A percentile compares a stretch with the other conserved stretches of the same genome.
phyloP scores from a whole-genome alignment of 2,113 vertebrate genomes.

The Australoheros scitulus region DNA sequence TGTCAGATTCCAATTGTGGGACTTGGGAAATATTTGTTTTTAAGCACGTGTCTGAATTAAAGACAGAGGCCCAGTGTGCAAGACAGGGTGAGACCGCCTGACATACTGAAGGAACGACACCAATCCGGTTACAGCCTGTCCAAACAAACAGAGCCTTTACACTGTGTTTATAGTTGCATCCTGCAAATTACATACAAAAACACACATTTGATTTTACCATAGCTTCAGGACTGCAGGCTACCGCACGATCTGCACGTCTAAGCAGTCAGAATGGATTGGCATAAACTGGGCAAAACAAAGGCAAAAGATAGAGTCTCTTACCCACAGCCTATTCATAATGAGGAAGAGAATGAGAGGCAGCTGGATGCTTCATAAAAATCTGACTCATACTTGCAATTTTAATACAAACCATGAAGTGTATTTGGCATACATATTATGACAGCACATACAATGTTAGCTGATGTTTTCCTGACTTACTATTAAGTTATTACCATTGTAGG shows the following conservation, averaged over 20 bases:
- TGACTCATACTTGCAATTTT: not conserved
- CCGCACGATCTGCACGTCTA: conserved; percentile 27
- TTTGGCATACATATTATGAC: not conserved
- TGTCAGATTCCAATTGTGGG: not conserved
- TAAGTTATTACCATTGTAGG: not conserved
- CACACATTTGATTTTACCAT: not conserved
- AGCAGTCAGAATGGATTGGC: not conserved
- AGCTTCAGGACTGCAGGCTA: conserved; percentile 4
- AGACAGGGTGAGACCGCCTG: not conserved
- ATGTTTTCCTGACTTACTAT: not conserved
- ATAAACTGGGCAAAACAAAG: not conserved
- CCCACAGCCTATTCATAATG: not conserved
- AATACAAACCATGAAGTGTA: not conserved
- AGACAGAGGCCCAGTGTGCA: not conserved
- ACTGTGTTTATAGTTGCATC: not conserved
- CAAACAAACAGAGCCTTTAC: conserved; percentile 3
- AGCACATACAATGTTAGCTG: not conserved
- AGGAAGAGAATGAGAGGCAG: not conserved
- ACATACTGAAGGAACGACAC: conserved; percentile 9
- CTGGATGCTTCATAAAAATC: not conserved
- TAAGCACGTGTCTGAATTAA: conserved; percentile 1
- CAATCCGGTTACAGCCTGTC: conserved; percentile 6
- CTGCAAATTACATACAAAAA: not conserved
- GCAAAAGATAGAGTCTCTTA: not conserved
- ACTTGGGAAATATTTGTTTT: not conserved